Evolutionary conservation across 1,140 invertebrate species (phyloP), one percentile per base, ranked within the genome.

Genomic region (Mya arenaria): DNA sequence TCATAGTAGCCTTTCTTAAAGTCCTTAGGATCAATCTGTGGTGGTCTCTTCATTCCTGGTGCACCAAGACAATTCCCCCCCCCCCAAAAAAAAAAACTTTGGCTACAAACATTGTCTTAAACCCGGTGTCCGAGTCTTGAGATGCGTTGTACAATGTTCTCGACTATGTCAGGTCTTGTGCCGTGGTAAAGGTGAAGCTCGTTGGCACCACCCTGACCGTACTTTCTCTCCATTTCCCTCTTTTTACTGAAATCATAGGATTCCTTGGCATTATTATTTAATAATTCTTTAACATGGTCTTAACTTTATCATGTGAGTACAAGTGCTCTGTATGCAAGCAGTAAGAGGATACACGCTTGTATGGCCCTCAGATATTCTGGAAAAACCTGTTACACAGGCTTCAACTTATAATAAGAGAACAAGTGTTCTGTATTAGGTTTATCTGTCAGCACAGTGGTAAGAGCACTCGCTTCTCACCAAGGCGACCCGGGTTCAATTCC

Each of bases 171-270:
- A 17, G 72, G 73, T 4, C 72, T 78, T 4, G 87, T 88, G 32
- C 87, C 87, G 52, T 88, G 87, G 52, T 86, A 88, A 1, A 88
- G 71, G 30, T 55, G 60, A 37, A 72, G 34, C 52, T 88, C 87
- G 41, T 84, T 83, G 28, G 75, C 80, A 36, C 44, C 44, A 1
- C 80, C 84, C 34, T 60, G 41, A 32, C 80, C 82, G 17, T 58
- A 66, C 44, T 60, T 71, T 0, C 60, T 56, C 39, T 81, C 80
- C 82, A 86, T 78, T 32, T 44, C 48, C 44, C 48, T 23, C 48
- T 85, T 87, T 25, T 71, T 63, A 19, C 86, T 87, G 69, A 15
- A 44, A 44, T 19, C 10, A 44, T 44, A 44, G n/a, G n/a, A n/a
- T n/a, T n/a, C n/a, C n/a, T n/a, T n/a, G n/a, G n/a, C n/a, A n/a